Evolutionary conservation across 2,797 vertebrate genomes (phyloP).

Genomic region (Stomatorhinus walkeri): DNA sequence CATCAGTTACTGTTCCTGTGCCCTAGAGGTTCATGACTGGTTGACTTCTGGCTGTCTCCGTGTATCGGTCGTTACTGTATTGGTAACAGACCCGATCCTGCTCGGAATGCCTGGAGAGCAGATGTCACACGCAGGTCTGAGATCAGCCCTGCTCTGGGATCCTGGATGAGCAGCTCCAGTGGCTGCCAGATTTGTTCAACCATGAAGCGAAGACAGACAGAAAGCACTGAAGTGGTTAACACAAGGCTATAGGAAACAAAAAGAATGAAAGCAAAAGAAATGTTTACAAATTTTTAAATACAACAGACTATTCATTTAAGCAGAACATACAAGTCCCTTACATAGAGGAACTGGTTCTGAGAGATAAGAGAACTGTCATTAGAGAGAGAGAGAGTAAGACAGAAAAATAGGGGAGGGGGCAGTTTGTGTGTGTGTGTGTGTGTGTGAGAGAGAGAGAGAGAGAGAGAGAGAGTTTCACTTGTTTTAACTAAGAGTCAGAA

Average conservation of each 20-base stretch:
- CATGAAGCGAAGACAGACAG: background rate
- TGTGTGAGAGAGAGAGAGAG: background rate
- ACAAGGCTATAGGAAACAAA: background rate
- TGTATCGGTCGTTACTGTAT: background rate
- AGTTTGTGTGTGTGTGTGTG: background rate
- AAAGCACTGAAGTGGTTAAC: background rate
- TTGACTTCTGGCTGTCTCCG: conserved; percentile 20
- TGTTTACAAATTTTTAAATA: background rate
- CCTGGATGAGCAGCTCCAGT: background rate
- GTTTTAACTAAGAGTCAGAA: background rate
- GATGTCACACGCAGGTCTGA: background rate
- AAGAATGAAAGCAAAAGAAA: background rate
- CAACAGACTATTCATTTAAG: conserved; percentile 32
- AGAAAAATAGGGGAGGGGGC: background rate
- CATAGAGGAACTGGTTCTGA: conserved; percentile 66
- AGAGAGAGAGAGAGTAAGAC: background rate
- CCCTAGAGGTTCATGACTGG: conserved; percentile 59
- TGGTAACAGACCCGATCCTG: background rate
- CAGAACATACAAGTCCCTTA: conserved; percentile 59
- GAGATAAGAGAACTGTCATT: conserved; percentile 58
- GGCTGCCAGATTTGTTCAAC: background rate
- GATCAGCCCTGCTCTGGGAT: background rate
- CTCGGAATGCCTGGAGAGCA: background rate
- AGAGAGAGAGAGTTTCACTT: background rate
- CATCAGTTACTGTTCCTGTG: conserved; percentile 50